Evolutionary conservation across 2,113 vertebrate species (phyloP), one percentile per base, ranked within the genome.

Genomic region (Leptocoma aspasia): DNA sequence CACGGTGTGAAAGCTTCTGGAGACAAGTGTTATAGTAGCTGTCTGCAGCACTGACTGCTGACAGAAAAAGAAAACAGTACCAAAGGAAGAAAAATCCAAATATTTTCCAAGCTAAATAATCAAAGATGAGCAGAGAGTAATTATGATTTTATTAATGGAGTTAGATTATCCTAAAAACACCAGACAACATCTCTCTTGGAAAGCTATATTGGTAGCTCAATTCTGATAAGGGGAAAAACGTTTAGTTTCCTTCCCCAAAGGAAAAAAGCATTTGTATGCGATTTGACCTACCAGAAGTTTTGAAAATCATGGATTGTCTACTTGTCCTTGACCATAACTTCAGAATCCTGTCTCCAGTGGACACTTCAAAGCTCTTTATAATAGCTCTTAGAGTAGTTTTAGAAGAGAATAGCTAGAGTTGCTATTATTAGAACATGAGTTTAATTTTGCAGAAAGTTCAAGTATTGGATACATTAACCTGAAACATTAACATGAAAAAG

Each of bases 401-500:
- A 18, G 24, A 79, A 57, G 33, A 80, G 9, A 79, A 56, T 19
- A 71, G 24, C 18, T 85, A 52, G 39, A 60, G 14, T 37, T 84
- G 9, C 37, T 75, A 64, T 94, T 82, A 61, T 42, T 70, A 79
- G 33, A 88, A 44, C 3, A 31, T 14, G 15, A 44, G 20, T 44
- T 87, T 80, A 90, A 85, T 79, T 94, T 96, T 50, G 66, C 63
- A 94, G 49, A 45, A 92, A 72, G 70, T 71, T 91, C 49, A 77
- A 82, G 31, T 61, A 82, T 56, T 54, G 57, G 17, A 69, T 57
- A 31, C 37, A 68, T 86, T 86, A 57, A 76, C 52, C 44, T 42
- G 82, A 85, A 66, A 75, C 42, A 75, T 85, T 22, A 75, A 68
- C 5, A 44, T 35, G 18, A 71, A 85, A 89, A 75, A 85, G n/a